Base-by-base conservation (phyloP, 2,113 vertebrate species). In the Pygoscelis antarcticus region DNA sequence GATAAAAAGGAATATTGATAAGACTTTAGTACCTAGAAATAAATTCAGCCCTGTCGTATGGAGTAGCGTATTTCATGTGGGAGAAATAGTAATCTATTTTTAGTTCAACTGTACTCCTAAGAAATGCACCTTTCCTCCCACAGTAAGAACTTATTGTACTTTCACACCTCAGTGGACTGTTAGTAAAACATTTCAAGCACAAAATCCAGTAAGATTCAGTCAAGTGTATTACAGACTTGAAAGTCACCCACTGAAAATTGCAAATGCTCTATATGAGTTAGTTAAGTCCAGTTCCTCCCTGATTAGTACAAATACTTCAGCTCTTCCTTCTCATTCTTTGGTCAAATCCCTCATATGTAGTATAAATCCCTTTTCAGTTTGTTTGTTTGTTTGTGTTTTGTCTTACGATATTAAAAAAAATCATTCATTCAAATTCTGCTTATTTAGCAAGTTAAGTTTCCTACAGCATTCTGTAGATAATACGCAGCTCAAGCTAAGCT, bases 131-230 rank as follows among this genome's bases (percentile, higher is more conserved):
- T 94, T 90, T 87, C 69, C 64, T 97, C 77, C 57, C 30, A 75
- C 10, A 0, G 40, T 65, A 87, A 79, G 74, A 52, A 91, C 47
- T 91, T 78, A 81, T 5, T 95, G 83, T 91, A 79, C 57, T 89
- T 95, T 96, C 81, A 89, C 57, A 93, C 75, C 57, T 94, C 89
- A 87, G 69, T 76, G 80, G 61, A 75, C 70, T 82, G 77, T 92
- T 92, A 83, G 86, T 76, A 87, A 94, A 95, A 82, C 30, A 94
- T 84, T 96, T 95, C 83, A 96, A 87, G 65, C 36, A 75, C 61
- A 96, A 97, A 95, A 92, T 96, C 55, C 57, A 44, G 76, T 21
- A 89, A 75, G 47, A 87, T 46, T 72, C 77, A 92, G 47, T 74
- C 89, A 87, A 89, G 52, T 23, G 34, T 78, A 55, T 75, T 78